These are phyloP conservation scores for Rousettus madagascariensis DNA, from an alignment of 2,797 vertebrate genomes.

Conservation along the genomic window DNA sequence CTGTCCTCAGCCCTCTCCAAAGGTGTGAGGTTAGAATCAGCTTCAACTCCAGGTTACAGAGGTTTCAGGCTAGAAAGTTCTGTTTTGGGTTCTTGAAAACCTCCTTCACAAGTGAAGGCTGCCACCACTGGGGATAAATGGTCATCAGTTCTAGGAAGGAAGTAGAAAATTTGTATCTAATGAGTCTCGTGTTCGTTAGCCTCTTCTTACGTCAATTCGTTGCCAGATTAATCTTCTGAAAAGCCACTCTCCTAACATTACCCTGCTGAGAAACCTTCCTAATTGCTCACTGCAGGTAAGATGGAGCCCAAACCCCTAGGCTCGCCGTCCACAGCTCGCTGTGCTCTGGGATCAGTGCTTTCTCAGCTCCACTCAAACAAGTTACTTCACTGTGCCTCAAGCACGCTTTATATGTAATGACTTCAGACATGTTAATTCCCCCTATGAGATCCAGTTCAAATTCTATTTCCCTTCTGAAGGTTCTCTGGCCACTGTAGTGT, in stretches of 20 bases:
- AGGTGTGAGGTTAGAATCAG: neutral
- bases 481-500: neutral
- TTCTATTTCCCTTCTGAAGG: neutral
- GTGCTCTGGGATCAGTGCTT: neutral
- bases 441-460: neutral
- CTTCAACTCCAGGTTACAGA: neutral
- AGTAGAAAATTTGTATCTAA: neutral
- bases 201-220: neutral
- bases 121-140: neutral
- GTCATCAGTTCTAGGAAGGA: neutral
- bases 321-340: neutral
- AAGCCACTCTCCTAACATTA: neutral
- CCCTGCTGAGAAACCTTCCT: neutral
- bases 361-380: neutral
- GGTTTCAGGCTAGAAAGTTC: neutral
- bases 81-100: slow-evolving; percentile 8
- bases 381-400: neutral
- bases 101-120: neutral
- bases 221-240: neutral
- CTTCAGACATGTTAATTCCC: neutral
- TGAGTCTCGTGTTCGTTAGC: neutral
- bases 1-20: neutral
- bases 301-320: neutral
- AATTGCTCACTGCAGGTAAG: neutral
- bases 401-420: neutral